These are phyloP conservation scores for Pterocles orientalis DNA, from an alignment of 2,113 vertebrate genomes.

Conservation along the genomic window DNA sequence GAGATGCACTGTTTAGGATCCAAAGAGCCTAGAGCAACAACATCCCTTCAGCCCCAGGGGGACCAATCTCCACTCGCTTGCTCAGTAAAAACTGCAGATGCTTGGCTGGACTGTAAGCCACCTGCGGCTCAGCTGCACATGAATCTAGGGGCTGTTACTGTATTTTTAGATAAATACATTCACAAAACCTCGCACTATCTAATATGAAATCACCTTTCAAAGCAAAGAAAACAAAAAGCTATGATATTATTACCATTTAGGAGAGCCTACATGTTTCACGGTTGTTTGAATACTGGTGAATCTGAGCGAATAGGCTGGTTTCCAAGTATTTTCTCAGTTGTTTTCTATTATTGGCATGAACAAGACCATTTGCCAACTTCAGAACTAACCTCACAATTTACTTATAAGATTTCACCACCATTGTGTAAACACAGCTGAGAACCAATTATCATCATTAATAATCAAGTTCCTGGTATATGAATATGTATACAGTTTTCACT, in stretches of 20 bases:
- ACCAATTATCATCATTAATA: constrained; percentile 47
- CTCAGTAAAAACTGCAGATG: background rate
- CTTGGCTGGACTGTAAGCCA: constrained; percentile 6
- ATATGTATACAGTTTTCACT: constrained; percentile 36
- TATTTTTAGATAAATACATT: background rate
- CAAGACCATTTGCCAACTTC: constrained; percentile 18
- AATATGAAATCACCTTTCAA: constrained; percentile 3
- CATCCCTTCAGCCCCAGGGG: background rate
- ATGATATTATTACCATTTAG: background rate
- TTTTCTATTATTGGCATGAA: background rate
- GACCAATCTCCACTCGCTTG: background rate
- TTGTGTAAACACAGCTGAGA: constrained; percentile 63
- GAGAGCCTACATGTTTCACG: background rate
- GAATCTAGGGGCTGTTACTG: background rate
- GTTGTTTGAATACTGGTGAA: background rate
- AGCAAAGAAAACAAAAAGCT: background rate
- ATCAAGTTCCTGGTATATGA: constrained; percentile 50
- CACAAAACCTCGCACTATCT: background rate
- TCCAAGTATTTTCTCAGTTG: constrained; percentile 8
- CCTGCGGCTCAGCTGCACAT: constrained; percentile 30
- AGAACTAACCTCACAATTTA: constrained; percentile 44
- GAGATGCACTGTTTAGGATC: background rate
- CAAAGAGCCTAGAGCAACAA: background rate
- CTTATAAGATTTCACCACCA: background rate
- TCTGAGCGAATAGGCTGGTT: background rate